Evolutionary conservation across 1,140 invertebrate species (phyloP).

Genomic region (Propsilocerus akamusi): DNA sequence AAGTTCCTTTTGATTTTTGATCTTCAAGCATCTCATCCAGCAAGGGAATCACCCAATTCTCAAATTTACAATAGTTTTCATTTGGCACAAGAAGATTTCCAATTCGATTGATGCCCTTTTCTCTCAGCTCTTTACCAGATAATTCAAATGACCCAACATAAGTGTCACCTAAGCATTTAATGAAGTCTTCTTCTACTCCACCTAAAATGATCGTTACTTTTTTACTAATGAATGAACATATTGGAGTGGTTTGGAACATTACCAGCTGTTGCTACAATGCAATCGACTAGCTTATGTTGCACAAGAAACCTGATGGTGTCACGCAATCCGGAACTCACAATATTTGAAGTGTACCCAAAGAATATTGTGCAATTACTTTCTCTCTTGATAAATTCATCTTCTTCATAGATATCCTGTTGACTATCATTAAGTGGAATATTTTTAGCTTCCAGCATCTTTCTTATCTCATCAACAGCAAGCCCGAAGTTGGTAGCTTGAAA

Average conservation of each 20-base stretch:
- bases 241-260: background rate
- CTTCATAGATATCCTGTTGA: constrained; percentile 46
- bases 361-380: constrained; percentile 87
- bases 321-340: constrained; percentile 85
- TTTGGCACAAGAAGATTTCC: constrained; percentile 97
- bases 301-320: constrained; percentile 82
- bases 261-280: constrained; percentile 88
- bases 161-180: constrained; percentile 93
- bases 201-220: constrained; percentile 19
- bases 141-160: constrained; percentile 76
- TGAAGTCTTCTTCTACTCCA: constrained; percentile 97
- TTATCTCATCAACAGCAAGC: constrained; percentile 68
- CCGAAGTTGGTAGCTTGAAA: constrained; percentile 93
- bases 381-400: constrained; percentile 61
- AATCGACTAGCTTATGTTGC: constrained; percentile 77
- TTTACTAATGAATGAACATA: background rate
- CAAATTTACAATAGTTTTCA: constrained; percentile 96
- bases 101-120: constrained; percentile 88
- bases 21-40: constrained; percentile 82
- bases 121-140: constrained; percentile 54
- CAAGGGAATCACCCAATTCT: constrained; percentile 94
- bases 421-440: constrained; percentile 38
- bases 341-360: constrained; percentile 94
- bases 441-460: constrained; percentile 62
- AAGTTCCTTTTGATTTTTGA: constrained; percentile 50